These are phyloP conservation scores for Diorhabda carinulata DNA, from an alignment of 1,140 invertebrate species.

Conservation along the genomic window DNA sequence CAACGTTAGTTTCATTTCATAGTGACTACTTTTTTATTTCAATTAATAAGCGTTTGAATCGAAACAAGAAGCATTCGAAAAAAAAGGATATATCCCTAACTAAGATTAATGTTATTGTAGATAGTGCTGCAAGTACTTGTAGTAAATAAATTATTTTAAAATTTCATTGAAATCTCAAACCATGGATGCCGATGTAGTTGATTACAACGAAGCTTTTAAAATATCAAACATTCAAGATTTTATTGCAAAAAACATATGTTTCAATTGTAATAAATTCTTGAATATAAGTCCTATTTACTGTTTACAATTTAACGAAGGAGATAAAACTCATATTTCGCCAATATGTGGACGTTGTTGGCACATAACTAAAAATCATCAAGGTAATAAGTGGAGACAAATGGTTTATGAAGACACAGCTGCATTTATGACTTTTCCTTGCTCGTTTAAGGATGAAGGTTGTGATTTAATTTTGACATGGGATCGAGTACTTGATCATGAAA, in stretches of 20 bases:
- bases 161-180: too few species aligned
- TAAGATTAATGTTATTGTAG: too few species aligned
- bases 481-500: constrained; percentile 24
- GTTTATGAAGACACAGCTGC: constrained; percentile 22
- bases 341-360: constrained; percentile 26
- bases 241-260: constrained; percentile 17
- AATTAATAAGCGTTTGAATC: too few species aligned
- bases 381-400: constrained; percentile 16
- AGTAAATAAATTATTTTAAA: too few species aligned
- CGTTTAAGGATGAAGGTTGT: constrained; percentile 24
- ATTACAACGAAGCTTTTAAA: constrained; percentile 19
- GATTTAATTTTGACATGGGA: constrained; percentile 14
- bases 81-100: too few species aligned
- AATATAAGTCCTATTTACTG: constrained; percentile 26
- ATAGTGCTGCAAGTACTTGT: too few species aligned
- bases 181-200: too few species aligned
- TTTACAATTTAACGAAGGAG: constrained; percentile 1
- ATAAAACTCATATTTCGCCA: constrained; percentile 5
- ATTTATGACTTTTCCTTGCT: constrained; percentile 26
- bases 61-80: too few species aligned
- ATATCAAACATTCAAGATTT: constrained; percentile 16
- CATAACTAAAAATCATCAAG: neutral
- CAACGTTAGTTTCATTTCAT: too few species aligned
- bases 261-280: constrained; percentile 21
- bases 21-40: too few species aligned